These are phyloP conservation scores for Magallana angulata DNA, from an alignment of 1,140 invertebrate species.

Conservation along the genomic window DNA sequence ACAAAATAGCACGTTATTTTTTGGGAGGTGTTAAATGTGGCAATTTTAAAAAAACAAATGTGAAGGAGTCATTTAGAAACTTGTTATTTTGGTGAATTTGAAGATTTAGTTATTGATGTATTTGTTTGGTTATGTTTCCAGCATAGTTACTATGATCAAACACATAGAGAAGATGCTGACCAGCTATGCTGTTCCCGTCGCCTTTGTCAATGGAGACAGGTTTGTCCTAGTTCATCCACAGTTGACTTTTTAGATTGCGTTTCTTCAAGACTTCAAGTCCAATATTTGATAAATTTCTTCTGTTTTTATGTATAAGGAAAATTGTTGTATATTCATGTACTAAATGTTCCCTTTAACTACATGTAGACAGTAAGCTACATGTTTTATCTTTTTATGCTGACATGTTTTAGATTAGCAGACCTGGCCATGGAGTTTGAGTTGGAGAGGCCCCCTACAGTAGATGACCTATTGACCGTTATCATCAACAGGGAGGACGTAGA, in stretches of 20 bases:
- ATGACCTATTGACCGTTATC: conserved; percentile 74
- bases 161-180: conserved; percentile 74
- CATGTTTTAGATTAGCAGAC: conserved; percentile 74
- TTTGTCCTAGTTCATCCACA: conserved; percentile 52
- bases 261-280: too few species aligned
- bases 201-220: conserved; percentile 79
- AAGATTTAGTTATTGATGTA: too few species aligned
- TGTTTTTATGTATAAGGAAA: too few species aligned
- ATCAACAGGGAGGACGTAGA: conserved; percentile 79
- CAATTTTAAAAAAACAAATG: too few species aligned
- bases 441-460: conserved; percentile 72
- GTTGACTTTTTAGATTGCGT: neutral
- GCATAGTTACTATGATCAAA: conserved; percentile 76
- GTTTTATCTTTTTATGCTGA: conserved; percentile 25
- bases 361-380: neutral
- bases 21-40: too few species aligned
- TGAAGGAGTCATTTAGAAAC: too few species aligned
- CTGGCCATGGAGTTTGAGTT: conserved; percentile 77
- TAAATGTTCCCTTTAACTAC: too few species aligned
- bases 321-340: too few species aligned
- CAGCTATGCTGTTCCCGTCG: conserved; percentile 76
- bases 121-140: conserved; percentile 59
- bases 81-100: too few species aligned
- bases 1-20: too few species aligned
- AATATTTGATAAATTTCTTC: too few species aligned